Evolutionary conservation across 2,113 vertebrate species (phyloP).

Genomic region (Dipodomys stephensi): DNA sequence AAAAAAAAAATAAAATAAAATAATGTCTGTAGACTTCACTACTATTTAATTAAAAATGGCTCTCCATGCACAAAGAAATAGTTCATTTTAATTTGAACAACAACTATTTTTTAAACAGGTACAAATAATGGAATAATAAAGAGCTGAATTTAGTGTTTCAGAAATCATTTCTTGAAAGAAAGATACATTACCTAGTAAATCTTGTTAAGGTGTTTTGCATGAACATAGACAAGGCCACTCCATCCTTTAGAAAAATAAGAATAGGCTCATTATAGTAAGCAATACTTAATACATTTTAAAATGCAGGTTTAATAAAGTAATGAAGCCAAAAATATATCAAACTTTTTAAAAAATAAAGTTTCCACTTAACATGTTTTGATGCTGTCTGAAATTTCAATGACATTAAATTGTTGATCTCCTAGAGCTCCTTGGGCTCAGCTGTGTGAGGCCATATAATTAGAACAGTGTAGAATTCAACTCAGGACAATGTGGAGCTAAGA

Average conservation of each 20-base stretch:
- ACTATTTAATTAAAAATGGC: neutral
- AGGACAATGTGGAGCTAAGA: neutral
- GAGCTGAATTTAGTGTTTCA: neutral
- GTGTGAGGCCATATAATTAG: neutral
- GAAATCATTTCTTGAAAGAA: constrained; percentile 54
- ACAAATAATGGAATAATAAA: constrained; percentile 30
- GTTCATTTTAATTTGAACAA: constrained; percentile 29
- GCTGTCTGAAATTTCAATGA: neutral
- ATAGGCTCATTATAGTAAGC: neutral
- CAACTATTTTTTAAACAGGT: constrained; percentile 14
- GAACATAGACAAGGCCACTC: constrained; percentile 96
- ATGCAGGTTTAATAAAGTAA: constrained; percentile 55
- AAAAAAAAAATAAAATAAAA: too few species aligned
- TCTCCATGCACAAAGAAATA: neutral
- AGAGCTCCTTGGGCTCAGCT: neutral
- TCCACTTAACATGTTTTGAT: constrained; percentile 16
- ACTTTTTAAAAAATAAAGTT: neutral
- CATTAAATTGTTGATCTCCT: neutral
- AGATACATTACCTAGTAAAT: constrained; percentile 92
- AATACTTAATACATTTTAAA: neutral
- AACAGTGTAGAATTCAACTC: neutral
- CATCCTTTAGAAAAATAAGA: constrained; percentile 89
- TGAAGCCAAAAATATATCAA: neutral
- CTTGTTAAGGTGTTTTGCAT: constrained; percentile 97
- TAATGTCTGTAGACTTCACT: too few species aligned